These are phyloP conservation scores for Torymus texanus DNA, from an alignment of 2,888 invertebrate species.

Conservation along the genomic window DNA sequence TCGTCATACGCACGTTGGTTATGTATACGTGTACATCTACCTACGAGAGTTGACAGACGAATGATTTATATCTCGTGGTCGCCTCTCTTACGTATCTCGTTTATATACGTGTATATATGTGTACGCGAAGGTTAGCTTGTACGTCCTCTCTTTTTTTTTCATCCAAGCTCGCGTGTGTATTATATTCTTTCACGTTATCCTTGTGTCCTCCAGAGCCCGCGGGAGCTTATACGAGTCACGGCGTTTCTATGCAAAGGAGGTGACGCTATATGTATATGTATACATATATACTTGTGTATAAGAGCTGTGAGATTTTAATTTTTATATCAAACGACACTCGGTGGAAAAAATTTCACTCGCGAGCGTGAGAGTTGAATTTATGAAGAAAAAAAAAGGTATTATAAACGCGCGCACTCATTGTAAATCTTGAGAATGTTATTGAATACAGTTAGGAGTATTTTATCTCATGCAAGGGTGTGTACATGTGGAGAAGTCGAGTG, in stretches of 20 bases:
- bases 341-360: no score
- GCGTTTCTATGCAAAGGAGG: constrained; percentile 33
- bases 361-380: constrained; percentile 10
- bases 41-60: background rate
- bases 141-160: constrained; percentile 1
- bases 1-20: background rate
- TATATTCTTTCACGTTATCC: background rate
- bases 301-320: constrained; percentile 32
- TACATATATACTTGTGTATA: no score
- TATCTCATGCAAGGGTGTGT: no score
- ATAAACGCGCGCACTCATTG: background rate
- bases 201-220: background rate
- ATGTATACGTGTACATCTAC: background rate
- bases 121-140: background rate
- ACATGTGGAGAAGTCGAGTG: no score
- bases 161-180: background rate
- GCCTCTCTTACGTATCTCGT: background rate
- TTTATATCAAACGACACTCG: constrained; percentile 24
- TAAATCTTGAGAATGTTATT: constrained; percentile 3
- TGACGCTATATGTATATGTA: background rate
- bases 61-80: constrained; percentile 23
- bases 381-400: background rate
- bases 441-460: no score
- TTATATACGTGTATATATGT: background rate
- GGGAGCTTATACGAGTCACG: background rate